Percentiles rank a stretch among this genome's conserved stretches.
phyloP scores from a whole-genome alignment of 2,888 invertebrate genomes.

The Choristoneura rosaceana region DNA sequence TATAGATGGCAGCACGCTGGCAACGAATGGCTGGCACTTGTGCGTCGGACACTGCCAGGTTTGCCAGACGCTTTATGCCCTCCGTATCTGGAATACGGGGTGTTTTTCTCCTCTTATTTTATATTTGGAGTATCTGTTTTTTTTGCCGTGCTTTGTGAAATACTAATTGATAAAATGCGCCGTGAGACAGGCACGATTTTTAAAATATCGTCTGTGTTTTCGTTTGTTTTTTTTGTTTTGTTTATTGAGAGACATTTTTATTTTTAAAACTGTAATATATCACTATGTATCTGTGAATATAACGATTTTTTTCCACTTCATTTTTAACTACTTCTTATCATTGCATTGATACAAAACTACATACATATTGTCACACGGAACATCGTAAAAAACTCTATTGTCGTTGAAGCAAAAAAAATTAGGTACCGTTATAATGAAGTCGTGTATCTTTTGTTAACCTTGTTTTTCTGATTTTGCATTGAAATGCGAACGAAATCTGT shows the following conservation, averaged over 20 bases:
- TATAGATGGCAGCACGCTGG: conserved; percentile 75
- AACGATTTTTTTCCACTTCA: no score
- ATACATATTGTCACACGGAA: no score
- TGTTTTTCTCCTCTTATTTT: conserved; percentile 44
- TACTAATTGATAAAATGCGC: not conserved
- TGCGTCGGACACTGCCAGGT: conserved; percentile 56
- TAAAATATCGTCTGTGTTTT: no score
- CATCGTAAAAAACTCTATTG: no score
- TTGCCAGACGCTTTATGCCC: conserved; percentile 61
- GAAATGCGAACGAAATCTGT: conserved; percentile 17
- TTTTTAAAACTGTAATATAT: no score
- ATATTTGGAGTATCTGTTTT: not conserved
- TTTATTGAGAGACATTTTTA: no score
- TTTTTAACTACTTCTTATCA: no score
- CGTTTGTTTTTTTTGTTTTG: no score
- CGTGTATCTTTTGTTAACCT: not conserved
- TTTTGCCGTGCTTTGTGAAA: not conserved
- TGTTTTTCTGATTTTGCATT: conserved; percentile 14
- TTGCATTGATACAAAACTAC: no score
- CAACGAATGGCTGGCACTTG: conserved; percentile 65
- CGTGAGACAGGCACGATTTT: not conserved
- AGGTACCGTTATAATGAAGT: not conserved
- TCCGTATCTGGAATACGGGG: conserved; percentile 57
- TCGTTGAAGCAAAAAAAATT: no score
- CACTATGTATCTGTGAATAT: no score